Evolutionary conservation across 2,797 vertebrate genomes (phyloP).

Genomic region (Danio tinwini): DNA sequence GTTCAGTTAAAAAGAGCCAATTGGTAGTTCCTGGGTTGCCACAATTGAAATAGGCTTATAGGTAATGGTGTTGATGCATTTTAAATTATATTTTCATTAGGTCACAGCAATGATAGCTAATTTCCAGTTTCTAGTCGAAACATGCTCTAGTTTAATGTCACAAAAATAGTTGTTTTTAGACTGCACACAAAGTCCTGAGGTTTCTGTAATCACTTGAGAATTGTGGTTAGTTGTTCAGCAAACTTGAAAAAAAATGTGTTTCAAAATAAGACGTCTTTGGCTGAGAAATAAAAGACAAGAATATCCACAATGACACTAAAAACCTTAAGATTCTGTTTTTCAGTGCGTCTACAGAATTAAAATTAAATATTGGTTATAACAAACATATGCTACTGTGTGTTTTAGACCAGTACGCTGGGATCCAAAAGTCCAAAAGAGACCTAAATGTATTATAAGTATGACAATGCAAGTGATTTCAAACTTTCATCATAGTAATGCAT

Average conservation of each 20-base stretch:
- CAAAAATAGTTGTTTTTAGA: background rate
- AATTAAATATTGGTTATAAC: background rate
- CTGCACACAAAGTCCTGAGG: background rate
- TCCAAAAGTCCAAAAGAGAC: background rate
- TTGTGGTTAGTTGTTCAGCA: background rate
- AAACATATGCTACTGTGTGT: too few relatives aligned
- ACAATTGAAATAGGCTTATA: background rate
- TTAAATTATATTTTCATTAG: background rate
- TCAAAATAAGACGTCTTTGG: background rate
- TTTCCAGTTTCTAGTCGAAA: background rate
- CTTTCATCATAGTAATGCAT: background rate
- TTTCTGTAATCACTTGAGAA: background rate
- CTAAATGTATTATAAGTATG: background rate
- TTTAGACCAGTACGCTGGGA: background rate
- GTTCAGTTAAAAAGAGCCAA: background rate
- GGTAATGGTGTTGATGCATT: background rate
- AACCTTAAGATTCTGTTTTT: background rate
- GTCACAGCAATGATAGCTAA: background rate
- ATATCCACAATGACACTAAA: background rate
- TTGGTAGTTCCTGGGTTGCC: background rate
- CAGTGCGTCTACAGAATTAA: background rate
- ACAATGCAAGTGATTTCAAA: background rate
- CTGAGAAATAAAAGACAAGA: background rate
- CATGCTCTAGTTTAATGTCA: background rate
- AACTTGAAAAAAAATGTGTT: background rate